phyloP scores from a whole-genome alignment of 2,888 invertebrate genomes.

The Scaptomyza polygonia region DNA sequence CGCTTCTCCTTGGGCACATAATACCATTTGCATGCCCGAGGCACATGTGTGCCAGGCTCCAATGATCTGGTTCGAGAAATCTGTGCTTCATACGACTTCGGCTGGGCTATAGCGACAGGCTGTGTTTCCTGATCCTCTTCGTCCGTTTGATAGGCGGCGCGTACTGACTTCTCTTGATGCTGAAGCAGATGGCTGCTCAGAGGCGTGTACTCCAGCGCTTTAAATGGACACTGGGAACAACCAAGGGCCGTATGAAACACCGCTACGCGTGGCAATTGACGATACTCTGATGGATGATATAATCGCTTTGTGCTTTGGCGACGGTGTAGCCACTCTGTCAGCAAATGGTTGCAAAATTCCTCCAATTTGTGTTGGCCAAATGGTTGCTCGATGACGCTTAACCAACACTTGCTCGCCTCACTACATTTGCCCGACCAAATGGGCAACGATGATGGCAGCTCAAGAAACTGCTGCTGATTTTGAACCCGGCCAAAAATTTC shows the following conservation, averaged over 20 bases:
- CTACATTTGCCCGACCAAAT: too few species aligned
- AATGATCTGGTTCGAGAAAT: too few species aligned
- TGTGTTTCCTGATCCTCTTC: background rate
- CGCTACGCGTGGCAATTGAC: constrained; percentile 87
- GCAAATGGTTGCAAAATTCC: constrained; percentile 43
- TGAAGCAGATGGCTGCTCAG: constrained; percentile 86
- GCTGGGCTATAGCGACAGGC: background rate
- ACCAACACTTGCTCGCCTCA: constrained; percentile 73
- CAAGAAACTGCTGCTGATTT: constrained; percentile 21
- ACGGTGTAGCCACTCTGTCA: constrained; percentile 66
- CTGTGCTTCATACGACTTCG: background rate
- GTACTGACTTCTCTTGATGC: constrained; percentile 85
- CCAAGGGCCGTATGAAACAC: constrained; percentile 87
- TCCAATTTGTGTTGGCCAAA: constrained; percentile 73
- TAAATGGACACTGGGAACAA: constrained; percentile 89
- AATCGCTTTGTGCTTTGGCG: constrained; percentile 75
- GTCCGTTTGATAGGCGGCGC: constrained; percentile 85
- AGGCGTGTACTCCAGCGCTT: constrained; percentile 89
- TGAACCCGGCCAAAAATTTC: constrained; percentile 61
- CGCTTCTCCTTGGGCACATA: constrained; percentile 86
- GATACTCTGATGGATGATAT: constrained; percentile 87
- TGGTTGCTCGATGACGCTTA: constrained; percentile 55
- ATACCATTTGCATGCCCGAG: constrained; percentile 32
- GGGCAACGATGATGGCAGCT: constrained; percentile 8
- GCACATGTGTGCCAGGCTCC: constrained; percentile 14